Conservation (phyloP, 2,113 vertebrate species). For the Rissa tridactyla region DNA sequence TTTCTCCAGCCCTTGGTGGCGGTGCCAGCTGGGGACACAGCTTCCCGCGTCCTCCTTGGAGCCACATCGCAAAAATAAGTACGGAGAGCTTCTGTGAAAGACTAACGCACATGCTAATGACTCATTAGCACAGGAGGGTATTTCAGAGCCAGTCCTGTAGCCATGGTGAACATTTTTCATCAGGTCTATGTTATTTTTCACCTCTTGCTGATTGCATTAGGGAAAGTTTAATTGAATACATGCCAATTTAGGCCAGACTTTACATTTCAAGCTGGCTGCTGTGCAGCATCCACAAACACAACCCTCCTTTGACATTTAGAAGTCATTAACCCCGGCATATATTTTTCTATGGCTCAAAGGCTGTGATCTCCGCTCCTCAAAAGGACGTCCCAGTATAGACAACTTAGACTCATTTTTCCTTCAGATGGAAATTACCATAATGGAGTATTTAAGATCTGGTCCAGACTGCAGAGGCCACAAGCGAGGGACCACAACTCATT, state of each 20-base stretch:
- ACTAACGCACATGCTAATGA: not conserved
- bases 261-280: not conserved
- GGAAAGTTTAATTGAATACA: constrained; percentile 4
- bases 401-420: not conserved
- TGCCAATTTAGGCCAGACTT: not conserved
- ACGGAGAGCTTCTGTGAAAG: not conserved
- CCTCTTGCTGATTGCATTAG: not conserved
- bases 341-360: not conserved
- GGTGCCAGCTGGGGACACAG: not conserved
- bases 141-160: not conserved
- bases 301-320: not conserved
- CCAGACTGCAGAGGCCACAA: not conserved
- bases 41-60: not conserved
- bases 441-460: not conserved
- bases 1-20: not conserved
- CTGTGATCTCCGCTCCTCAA: not conserved
- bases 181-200: not conserved
- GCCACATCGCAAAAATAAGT: not conserved
- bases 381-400: not conserved
- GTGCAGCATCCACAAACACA: not conserved
- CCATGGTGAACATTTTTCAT: not conserved
- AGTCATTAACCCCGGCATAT: not conserved
- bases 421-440: not conserved
- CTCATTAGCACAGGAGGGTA: not conserved
- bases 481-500: not conserved